Evolutionary conservation across 2,113 vertebrate species (phyloP).

Genomic region (Brachyistius frenatus): DNA sequence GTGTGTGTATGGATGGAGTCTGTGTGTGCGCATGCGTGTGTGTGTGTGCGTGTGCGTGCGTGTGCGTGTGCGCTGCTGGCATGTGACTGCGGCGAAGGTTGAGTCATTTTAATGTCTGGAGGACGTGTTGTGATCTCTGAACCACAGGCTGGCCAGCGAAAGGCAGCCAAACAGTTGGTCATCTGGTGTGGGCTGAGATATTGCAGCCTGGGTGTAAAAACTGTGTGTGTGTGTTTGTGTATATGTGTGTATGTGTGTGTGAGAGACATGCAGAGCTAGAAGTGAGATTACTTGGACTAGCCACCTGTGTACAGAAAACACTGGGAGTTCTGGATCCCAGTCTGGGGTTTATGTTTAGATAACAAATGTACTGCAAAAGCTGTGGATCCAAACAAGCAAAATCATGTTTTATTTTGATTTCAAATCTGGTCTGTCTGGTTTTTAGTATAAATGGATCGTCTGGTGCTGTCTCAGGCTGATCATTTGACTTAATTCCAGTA

Average conservation of each 20-base stretch:
- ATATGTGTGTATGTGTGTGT: constrained; percentile 15
- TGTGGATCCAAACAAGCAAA: too few relatives aligned
- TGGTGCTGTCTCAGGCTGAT: too few relatives aligned
- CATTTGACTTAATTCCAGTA: too few relatives aligned
- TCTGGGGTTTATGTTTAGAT: constrained; percentile 5
- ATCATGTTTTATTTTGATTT: too few relatives aligned
- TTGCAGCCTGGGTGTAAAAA: constrained; percentile 63
- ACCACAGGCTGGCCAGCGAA: constrained; percentile 59
- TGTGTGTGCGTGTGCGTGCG: neutral
- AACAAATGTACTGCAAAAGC: neutral
- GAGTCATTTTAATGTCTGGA: constrained; percentile 73
- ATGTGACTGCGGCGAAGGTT: constrained; percentile 43
- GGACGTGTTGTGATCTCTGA: constrained; percentile 72
- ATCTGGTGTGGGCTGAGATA: constrained; percentile 72
- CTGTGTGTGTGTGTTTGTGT: neutral
- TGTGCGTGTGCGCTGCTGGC: neutral
- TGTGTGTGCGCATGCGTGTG: constrained; percentile 1
- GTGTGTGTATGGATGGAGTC: neutral
- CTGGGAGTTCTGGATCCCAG: constrained; percentile 23
- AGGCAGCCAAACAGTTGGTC: constrained; percentile 72
- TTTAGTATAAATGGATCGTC: too few relatives aligned
- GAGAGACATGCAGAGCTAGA: constrained; percentile 55
- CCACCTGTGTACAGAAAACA: constrained; percentile 58
- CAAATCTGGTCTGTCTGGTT: too few relatives aligned
- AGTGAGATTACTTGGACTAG: constrained; percentile 49